Base-by-base conservation (phyloP, 2,888 invertebrate genomes). In the Thecophora atra region DNA sequence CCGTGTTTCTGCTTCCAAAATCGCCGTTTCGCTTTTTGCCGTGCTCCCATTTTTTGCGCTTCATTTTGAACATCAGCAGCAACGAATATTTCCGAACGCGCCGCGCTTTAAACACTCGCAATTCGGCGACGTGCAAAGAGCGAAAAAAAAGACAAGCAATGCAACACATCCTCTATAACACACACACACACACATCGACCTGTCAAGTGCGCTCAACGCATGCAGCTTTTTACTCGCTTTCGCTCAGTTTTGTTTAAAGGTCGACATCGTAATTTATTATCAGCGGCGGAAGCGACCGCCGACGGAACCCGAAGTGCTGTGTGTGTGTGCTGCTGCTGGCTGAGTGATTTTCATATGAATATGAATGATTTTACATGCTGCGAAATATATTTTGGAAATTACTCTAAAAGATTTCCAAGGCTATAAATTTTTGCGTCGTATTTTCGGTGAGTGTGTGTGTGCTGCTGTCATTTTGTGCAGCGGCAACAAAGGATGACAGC, bases 221-320 rank as follows among this genome's bases (percentile, higher is more conserved):
- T 30, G 28, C 19, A 66, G 28, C n/a, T 65, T 65, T 47, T 52
- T 52, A 28, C 21, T 8, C 17, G n/a, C 52, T 52, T 66, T 66
- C 24, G 30, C 21, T 26, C 24, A 17, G 13, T 67, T 56, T 67
- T 63, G 37, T 63, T n/a, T 19, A 44, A 24, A 19, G 7, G 21
- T 30, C 17, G 47, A 51, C 71, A 47, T 65, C 58, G 37, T 56
- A 65, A 71, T 71, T 71, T 71, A 71, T 71, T 71, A 65, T 58
- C 65, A 51, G 71, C 47, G 58, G 47, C 65, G 65, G 65, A 65
- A 71, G 52, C 30, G 70, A 58, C 47, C 47, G 44, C 54, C 70
- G 64, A 6, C 26, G 56, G 26, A 68, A 68, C 17, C 42, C 42
- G 56, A 68, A 37, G 70, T 37, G 28, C 17, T 62, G 52, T 24